Evolutionary conservation across 2,113 vertebrate genomes (phyloP).

Genomic region (Lontra canadensis): DNA sequence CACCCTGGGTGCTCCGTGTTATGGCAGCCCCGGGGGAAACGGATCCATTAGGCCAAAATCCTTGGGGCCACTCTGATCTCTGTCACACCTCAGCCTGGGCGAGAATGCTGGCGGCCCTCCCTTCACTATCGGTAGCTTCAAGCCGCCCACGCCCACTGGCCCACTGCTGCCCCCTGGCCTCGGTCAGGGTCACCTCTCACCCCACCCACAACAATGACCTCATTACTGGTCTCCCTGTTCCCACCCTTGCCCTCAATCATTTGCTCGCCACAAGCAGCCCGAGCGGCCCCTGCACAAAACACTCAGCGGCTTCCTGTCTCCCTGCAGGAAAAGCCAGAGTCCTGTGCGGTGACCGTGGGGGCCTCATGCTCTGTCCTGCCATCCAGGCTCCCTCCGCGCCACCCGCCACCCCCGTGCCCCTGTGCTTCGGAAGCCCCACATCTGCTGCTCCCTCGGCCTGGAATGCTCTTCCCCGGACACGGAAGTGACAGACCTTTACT

Average conservation of each 20-base stretch:
- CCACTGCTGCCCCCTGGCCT: neutral
- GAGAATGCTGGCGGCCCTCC: neutral
- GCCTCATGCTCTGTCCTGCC: neutral
- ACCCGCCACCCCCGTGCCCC: neutral
- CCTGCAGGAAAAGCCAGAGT: neutral
- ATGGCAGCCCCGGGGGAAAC: neutral
- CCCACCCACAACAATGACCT: no score
- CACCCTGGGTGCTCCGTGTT: neutral
- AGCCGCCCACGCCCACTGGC: accelerated
- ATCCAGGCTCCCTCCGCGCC: neutral
- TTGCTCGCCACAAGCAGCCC: neutral
- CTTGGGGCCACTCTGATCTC: neutral
- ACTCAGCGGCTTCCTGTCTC: neutral
- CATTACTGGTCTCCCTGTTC: neutral
- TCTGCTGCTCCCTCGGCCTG: neutral
- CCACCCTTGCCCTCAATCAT: neutral
- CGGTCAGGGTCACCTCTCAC: neutral
- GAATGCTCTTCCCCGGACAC: neutral
- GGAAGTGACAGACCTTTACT: neutral
- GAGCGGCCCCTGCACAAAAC: neutral
- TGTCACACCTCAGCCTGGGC: neutral
- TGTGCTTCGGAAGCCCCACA: neutral
- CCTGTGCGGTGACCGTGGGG: neutral
- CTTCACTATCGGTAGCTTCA: neutral
- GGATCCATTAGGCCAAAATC: neutral